Percentiles rank a stretch among this genome's conserved stretches.
Conservation (phyloP, 2,797 vertebrate species). For the Melanotaenia pygmaea region DNA sequence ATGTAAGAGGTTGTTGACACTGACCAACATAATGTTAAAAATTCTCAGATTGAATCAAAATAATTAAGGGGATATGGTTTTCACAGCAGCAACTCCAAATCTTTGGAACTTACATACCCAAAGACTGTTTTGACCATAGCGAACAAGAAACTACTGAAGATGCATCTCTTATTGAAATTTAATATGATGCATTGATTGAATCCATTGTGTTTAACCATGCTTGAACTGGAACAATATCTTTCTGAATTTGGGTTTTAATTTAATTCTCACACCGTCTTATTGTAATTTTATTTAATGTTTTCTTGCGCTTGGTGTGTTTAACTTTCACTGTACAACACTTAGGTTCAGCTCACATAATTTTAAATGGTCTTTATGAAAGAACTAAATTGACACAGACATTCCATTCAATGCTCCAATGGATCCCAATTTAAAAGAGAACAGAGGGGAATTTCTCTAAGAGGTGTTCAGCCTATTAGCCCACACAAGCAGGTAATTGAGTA, state of each 20-base stretch:
- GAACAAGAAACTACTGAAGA: not conserved
- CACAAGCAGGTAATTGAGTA: slow-evolving; percentile 21
- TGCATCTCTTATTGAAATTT: not conserved
- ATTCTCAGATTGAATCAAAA: not conserved
- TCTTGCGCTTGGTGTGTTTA: not conserved
- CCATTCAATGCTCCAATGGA: not conserved
- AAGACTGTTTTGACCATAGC: not conserved
- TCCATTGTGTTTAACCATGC: not conserved
- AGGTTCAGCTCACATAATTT: not conserved
- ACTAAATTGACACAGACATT: slow-evolving; percentile 6
- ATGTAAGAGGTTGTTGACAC: not conserved
- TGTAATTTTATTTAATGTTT: not conserved
- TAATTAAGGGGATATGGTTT: not conserved
- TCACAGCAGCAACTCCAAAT: not conserved
- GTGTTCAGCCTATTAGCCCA: slow-evolving; percentile 25
- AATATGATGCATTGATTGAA: not conserved
- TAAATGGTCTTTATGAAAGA: not conserved
- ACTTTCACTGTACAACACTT: not conserved
- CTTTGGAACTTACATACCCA: not conserved
- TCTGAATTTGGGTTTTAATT: not conserved
- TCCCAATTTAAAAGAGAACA: slow-evolving; percentile 11
- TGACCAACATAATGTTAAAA: not conserved
- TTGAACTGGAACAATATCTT: not conserved
- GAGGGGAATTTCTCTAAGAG: slow-evolving; percentile 25
- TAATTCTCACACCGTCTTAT: not conserved